These are phyloP conservation scores for Pammene fasciana DNA, from an alignment of 2,888 invertebrate species.

Conservation along the genomic window DNA sequence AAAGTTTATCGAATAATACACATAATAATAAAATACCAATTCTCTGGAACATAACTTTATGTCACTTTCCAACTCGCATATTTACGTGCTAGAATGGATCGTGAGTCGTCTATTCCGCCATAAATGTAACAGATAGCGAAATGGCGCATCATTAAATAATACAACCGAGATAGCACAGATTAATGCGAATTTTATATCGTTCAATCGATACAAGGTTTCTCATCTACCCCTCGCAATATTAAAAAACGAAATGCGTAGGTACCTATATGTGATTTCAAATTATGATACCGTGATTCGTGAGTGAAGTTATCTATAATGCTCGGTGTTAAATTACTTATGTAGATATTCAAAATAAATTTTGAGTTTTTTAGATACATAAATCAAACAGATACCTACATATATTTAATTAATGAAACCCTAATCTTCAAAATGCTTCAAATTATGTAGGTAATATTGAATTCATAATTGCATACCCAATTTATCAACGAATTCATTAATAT, in stretches of 20 bases:
- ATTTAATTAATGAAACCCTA: too few species aligned
- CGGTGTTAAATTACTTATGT: constrained; percentile 23
- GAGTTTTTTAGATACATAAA: constrained; percentile 4
- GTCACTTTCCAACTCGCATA: constrained; percentile 13
- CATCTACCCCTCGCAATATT: constrained; percentile 69
- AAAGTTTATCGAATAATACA: neutral
- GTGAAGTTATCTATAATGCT: constrained; percentile 44
- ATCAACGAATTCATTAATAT: too few species aligned
- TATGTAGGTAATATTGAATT: too few species aligned
- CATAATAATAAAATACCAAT: constrained; percentile 25
- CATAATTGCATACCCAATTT: too few species aligned
- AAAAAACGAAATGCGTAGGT: constrained; percentile 61
- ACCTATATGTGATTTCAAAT: constrained; percentile 65
- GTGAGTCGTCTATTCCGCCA: constrained; percentile 63
- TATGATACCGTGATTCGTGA: constrained; percentile 59
- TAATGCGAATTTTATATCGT: constrained; percentile 80
- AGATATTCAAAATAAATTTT: constrained; percentile 1
- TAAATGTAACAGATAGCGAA: constrained; percentile 81
- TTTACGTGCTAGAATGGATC: constrained; percentile 61
- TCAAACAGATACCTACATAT: constrained; percentile 8
- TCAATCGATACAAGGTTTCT: constrained; percentile 67
- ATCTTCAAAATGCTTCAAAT: too few species aligned
- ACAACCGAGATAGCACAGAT: constrained; percentile 79
- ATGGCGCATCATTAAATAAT: constrained; percentile 81
- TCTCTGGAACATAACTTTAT: neutral